Percentiles rank a stretch among this genome's conserved stretches.
phyloP scores from a whole-genome alignment of 2,797 vertebrate genomes.

The Ambastaia sidthimunki region DNA sequence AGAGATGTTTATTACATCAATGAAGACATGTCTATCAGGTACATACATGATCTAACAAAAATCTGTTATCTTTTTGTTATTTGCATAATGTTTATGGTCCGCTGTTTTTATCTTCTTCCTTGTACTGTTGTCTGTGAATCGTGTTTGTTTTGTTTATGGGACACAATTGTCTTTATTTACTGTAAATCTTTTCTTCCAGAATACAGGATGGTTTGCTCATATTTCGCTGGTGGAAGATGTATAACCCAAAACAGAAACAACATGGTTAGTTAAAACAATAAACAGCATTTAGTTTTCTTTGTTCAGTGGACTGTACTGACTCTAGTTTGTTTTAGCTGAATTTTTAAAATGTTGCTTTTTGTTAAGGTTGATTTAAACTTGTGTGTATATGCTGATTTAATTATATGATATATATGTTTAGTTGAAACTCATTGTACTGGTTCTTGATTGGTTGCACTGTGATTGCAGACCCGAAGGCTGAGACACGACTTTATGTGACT shows the following conservation, averaged over 20 bases:
- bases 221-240: constrained; percentile 99
- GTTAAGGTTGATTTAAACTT: background rate
- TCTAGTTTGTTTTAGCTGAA: background rate
- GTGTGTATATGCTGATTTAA: background rate
- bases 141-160: background rate
- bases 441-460: background rate
- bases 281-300: background rate
- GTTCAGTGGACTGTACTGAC: background rate
- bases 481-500: constrained; percentile 94
- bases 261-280: constrained; percentile 83
- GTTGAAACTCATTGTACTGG: background rate
- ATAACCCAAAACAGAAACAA: constrained; percentile 97
- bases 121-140: background rate
- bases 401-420: background rate
- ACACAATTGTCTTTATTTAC: background rate
- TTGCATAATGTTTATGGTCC: background rate
- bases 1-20: constrained; percentile 98
- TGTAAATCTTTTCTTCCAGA: constrained; percentile 70
- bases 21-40: constrained; percentile 98
- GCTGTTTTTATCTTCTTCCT: background rate
- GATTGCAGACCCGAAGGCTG: constrained; percentile 91
- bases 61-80: background rate
- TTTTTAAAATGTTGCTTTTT: background rate
- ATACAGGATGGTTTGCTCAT: constrained; percentile 99
- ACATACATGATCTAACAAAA: constrained; percentile 32